Percentiles rank a stretch among this genome's conserved stretches.
These are phyloP conservation scores for Monodelphis domestica DNA, from an alignment of 2,797 vertebrate genomes.

Conservation along the genomic window DNA sequence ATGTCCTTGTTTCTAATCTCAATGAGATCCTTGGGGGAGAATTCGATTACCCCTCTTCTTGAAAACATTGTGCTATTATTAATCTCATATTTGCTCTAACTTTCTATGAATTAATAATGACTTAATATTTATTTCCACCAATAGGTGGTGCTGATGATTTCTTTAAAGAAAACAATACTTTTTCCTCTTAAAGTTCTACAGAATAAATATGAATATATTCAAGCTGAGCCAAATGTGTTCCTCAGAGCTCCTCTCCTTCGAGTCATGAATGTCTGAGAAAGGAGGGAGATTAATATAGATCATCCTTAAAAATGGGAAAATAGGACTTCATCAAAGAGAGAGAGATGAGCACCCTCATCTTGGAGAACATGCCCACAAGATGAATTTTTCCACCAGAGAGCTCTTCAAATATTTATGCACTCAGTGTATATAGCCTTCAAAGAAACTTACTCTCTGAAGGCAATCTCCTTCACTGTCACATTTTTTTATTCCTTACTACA, in stretches of 20 bases:
- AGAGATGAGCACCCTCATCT: background rate
- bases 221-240: background rate
- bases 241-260: background rate
- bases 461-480: conserved; percentile 59
- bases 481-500: conserved; percentile 60
- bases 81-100: background rate
- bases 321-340: conserved; percentile 6
- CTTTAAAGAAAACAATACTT: background rate
- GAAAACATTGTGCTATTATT: background rate
- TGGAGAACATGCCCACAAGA: conserved; percentile 21
- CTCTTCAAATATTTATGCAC: conserved; percentile 59
- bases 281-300: background rate
- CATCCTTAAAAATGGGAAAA: conserved; percentile 22
- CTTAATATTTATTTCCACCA: background rate
- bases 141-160: conserved; percentile 8
- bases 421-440: conserved; percentile 7
- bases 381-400: conserved; percentile 14
- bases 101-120: background rate
- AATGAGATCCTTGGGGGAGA: background rate
- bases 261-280: background rate
- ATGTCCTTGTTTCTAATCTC: background rate
- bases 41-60: background rate
- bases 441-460: conserved; percentile 30
- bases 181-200: background rate
- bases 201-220: background rate